phyloP scores from a whole-genome alignment of 1,140 invertebrate genomes.

The Mactra quadrangularis region DNA sequence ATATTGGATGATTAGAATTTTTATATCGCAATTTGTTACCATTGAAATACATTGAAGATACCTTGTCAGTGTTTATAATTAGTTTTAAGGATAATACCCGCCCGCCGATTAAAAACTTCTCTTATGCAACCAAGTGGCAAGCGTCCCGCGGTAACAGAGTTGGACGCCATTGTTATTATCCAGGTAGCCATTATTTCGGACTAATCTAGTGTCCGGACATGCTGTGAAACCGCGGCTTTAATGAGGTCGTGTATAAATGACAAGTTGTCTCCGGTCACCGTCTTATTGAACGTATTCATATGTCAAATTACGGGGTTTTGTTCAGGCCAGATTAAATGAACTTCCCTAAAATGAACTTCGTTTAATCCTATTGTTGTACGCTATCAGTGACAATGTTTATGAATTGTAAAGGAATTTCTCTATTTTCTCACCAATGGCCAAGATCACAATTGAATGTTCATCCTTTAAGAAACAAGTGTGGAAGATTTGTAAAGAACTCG shows the following conservation, averaged over 20 bases:
- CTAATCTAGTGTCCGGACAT: constrained; percentile 57
- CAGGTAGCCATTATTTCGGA: constrained; percentile 63
- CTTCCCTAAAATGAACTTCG: constrained; percentile 62
- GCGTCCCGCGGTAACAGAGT: constrained; percentile 5
- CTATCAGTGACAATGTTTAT: constrained; percentile 42
- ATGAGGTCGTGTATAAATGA: constrained; percentile 59
- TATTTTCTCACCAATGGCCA: constrained; percentile 51
- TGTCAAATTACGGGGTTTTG: constrained; percentile 65
- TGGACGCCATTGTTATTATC: constrained; percentile 40
- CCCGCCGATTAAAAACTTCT: constrained; percentile 52
- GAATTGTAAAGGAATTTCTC: constrained; percentile 60
- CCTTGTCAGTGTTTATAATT: constrained; percentile 61
- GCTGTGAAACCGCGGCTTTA: constrained; percentile 53
- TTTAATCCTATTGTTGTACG: constrained; percentile 59
- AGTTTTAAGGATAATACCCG: constrained; percentile 60
- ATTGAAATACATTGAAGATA: constrained; percentile 20
- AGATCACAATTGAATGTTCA: constrained; percentile 55
- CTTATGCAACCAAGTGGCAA: constrained; percentile 57
- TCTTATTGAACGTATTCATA: constrained; percentile 61
- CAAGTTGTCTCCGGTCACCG: constrained; percentile 53
- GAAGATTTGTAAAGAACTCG: constrained; percentile 20
- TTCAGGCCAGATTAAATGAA: constrained; percentile 61
- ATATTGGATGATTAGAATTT: not conserved
- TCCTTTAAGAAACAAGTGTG: constrained; percentile 35
- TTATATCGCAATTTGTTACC: not conserved